Conservation (phyloP, 2,888 invertebrate species). For the Cheiracanthium punctorium region DNA sequence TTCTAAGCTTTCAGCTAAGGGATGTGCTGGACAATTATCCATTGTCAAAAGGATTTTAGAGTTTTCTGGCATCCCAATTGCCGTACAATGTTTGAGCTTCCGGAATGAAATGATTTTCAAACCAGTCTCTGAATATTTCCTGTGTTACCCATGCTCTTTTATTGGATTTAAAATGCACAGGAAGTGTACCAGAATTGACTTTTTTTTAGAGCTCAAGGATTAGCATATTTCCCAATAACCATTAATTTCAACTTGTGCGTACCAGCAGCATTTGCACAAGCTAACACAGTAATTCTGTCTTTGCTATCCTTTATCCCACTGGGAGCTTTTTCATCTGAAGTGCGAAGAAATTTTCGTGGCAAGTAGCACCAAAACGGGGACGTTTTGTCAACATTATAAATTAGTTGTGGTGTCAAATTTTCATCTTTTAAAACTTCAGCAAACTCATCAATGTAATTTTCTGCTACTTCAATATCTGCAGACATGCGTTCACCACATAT, state of each 20-base stretch:
- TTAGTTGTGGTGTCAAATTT: background rate
- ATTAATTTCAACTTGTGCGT: background rate
- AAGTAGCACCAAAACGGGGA: background rate
- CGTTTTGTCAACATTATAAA: background rate
- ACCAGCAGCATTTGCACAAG: background rate
- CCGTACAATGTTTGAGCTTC: too few relatives aligned
- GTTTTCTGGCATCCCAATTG: too few relatives aligned
- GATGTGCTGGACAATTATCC: too few relatives aligned
- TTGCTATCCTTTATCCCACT: background rate
- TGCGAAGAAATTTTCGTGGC: background rate
- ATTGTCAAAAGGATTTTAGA: too few relatives aligned
- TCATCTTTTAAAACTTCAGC: background rate
- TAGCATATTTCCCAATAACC: background rate
- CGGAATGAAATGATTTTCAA: too few relatives aligned
- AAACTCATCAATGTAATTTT: background rate
- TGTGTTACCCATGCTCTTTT: background rate
- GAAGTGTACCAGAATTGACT: background rate
- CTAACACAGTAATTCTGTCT: background rate
- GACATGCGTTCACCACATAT: background rate
- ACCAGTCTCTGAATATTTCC: too few relatives aligned
- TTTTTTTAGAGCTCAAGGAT: background rate
- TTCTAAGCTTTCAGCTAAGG: too few relatives aligned
- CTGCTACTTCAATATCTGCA: background rate
- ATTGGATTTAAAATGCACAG: background rate
- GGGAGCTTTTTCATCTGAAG: background rate